Conservation (phyloP, 2,113 vertebrate species). For the Chinchilla lanigera region DNA sequence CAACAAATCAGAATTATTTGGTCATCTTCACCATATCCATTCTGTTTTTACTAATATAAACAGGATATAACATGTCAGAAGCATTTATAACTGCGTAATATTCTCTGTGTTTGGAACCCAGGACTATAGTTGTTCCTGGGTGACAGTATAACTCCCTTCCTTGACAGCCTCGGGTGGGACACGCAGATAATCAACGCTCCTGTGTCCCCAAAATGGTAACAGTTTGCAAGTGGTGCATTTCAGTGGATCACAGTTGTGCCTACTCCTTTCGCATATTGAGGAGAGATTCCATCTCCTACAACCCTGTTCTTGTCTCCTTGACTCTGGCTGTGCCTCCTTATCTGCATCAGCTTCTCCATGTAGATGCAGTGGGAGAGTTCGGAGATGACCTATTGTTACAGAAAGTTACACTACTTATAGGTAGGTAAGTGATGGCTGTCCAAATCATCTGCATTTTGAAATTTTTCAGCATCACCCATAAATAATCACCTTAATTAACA, state of each 20-base stretch:
- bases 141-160: neutral
- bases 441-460: neutral
- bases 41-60: neutral
- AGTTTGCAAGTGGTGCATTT: neutral
- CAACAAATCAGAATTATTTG: slow-evolving; percentile 6
- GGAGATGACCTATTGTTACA: neutral
- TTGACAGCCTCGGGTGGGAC: neutral
- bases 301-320: neutral
- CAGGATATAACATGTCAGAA: neutral
- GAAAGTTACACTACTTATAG: neutral
- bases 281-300: neutral
- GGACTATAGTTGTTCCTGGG: neutral
- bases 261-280: neutral
- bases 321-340: neutral
- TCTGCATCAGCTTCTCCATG: neutral
- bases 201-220: neutral
- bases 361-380: neutral
- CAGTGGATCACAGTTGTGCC: neutral
- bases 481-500: slow-evolving; percentile 65
- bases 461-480: slow-evolving; percentile 35
- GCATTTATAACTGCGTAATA: neutral
- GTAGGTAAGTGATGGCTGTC: slow-evolving; percentile 19
- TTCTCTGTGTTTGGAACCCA: neutral
- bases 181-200: neutral
- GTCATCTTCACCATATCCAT: neutral